Conservation (phyloP, 2,888 invertebrate genomes). For the Andrena fulva region DNA sequence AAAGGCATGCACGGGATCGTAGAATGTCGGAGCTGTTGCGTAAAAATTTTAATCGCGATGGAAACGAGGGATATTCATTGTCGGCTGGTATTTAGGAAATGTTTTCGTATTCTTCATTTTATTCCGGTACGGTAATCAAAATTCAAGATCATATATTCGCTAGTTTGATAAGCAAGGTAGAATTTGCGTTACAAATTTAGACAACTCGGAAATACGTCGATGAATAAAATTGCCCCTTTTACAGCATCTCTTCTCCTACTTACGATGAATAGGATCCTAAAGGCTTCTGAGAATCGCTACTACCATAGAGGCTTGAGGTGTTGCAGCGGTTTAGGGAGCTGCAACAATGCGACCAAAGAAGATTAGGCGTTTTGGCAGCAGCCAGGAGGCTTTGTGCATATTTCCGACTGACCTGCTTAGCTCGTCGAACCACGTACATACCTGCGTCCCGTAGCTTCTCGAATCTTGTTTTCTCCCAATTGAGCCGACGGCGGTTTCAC, state of each 20-base stretch:
- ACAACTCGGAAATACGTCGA: no score
- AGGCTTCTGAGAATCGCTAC: not conserved
- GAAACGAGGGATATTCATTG: slow-evolving; percentile 19
- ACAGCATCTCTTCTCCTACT: no score
- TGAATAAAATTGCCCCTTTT: no score
- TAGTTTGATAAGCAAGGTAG: no score
- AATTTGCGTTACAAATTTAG: no score
- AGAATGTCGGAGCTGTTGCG: slow-evolving; percentile 10
- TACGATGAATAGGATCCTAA: not conserved
- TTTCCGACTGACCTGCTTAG: slow-evolving; percentile 75
- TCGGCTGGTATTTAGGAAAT: not conserved
- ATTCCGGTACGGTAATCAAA: no score
- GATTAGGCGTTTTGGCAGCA: slow-evolving; percentile 76
- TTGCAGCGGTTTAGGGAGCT: slow-evolving; percentile 27
- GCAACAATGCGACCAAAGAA: slow-evolving; percentile 64
- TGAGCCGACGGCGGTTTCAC: slow-evolving; percentile 37
- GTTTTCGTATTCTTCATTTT: not conserved
- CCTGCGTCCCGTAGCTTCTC: slow-evolving; percentile 31
- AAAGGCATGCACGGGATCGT: slow-evolving; percentile 4
- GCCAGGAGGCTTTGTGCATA: slow-evolving; percentile 63
- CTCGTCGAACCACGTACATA: slow-evolving; percentile 50
- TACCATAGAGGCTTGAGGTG: slow-evolving; percentile 6
- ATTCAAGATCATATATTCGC: no score
- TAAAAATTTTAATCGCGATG: slow-evolving; percentile 10
- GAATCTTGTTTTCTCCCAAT: slow-evolving; percentile 66